Conservation (phyloP, 2,797 vertebrate genomes). For the Crocodylus rhombifer region DNA sequence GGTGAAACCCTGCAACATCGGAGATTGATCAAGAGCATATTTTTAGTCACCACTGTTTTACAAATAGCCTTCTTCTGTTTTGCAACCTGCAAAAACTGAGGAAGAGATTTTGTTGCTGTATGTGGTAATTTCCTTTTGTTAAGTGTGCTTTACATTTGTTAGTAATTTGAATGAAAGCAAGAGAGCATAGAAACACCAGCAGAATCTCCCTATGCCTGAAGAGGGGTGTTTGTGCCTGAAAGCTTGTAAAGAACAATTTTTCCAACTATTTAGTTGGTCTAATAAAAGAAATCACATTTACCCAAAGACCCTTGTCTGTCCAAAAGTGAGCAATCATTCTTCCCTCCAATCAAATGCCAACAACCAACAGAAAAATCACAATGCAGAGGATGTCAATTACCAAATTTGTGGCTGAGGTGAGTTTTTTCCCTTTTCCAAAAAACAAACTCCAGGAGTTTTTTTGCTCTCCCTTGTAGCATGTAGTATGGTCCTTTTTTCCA, state of each 20-base stretch:
- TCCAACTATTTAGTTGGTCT: no score
- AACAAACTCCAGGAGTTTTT: no score
- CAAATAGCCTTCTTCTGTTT: not conserved
- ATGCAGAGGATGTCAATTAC: no score
- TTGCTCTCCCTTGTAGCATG: no score
- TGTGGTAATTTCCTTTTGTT: not conserved
- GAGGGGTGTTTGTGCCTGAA: no score
- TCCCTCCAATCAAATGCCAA: not conserved
- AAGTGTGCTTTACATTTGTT: constrained; percentile 5
- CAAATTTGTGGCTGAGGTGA: no score
- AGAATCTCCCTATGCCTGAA: no score
- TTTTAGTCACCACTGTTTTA: not conserved
- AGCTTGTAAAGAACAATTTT: no score
- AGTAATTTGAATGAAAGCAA: not conserved
- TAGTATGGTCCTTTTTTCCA: no score
- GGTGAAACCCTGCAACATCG: not conserved
- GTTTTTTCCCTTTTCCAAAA: no score
- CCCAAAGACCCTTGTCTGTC: not conserved
- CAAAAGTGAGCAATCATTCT: not conserved
- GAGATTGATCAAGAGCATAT: not conserved
- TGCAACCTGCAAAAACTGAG: not conserved
- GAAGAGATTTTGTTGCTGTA: not conserved
- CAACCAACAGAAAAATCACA: not conserved
- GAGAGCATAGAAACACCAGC: no score
- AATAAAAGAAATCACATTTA: no score